Base-by-base conservation (phyloP, 2,113 vertebrate species). In the Propithecus coquereli region DNA sequence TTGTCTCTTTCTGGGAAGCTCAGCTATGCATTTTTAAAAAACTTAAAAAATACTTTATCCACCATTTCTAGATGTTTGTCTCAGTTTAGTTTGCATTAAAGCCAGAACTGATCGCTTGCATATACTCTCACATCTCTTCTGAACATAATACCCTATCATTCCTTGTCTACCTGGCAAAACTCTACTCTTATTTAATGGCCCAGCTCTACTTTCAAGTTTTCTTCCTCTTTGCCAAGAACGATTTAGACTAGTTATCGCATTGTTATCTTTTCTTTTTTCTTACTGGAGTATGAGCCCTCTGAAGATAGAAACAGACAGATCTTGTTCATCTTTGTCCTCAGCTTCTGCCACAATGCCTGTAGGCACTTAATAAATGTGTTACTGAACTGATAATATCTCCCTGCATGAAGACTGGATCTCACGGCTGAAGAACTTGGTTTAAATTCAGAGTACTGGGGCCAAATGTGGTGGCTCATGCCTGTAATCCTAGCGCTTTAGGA, bases 321-420 rank as follows among this genome's bases (percentile, higher is more conserved):
- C 37, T 65, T 90, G 22, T 65, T 77, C 59, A 70, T 85, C 32
- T 85, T 85, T 86, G 74, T 57, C 32, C 22, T 54, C 12, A 92
- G 59, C 7, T 90, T 85, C 68, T 90, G 82, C 66, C 71, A 73
- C 34, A 90, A 34, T 81, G 73, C 23, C 22, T 30, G 50, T 40
- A 83, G 54, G 59, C 27, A 81, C n/a, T 84, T 40, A 82, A 63
- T 57, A 61, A 81, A 27, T 87, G 50, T 87, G 84, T 87, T 81
- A 91, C 8, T 94, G 40, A 96, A 90, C 80, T 87, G 80, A 96
- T 94, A 92, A n/a, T 65, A 81, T 54, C 52, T 89, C 20, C 59
- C n/a, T 57, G 23, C 43, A 65, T 76, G 37, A 73, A 90, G 74
- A 91, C 1, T 94, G 63, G 54, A 52, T 80, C 68, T 95, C 61